Evolutionary conservation across 2,113 vertebrate genomes (phyloP).

Genomic region (Pteronura brasiliensis): DNA sequence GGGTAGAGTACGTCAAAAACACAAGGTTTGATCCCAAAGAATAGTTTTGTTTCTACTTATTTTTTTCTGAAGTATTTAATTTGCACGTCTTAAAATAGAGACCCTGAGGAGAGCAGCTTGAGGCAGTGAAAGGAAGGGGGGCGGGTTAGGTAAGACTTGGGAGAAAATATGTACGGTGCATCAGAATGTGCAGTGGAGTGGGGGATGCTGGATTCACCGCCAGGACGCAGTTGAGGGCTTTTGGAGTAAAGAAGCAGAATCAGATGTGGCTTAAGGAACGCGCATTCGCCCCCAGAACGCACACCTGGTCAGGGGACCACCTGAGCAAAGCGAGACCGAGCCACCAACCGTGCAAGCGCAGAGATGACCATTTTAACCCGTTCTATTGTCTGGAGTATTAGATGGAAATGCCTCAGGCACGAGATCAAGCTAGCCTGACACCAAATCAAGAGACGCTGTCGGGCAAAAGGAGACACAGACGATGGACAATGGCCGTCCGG

Average conservation of each 20-base stretch:
- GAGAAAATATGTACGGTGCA: slow-evolving; percentile 46
- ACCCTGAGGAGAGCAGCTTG: slow-evolving; percentile 59
- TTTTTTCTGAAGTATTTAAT: slow-evolving; percentile 57
- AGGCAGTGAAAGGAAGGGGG: slow-evolving; percentile 35
- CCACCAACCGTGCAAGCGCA: not conserved
- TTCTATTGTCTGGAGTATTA: slow-evolving; percentile 63
- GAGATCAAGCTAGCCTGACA: not conserved
- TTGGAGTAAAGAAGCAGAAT: not conserved
- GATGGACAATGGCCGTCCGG: not conserved
- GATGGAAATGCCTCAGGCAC: slow-evolving; percentile 28
- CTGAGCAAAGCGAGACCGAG: not conserved
- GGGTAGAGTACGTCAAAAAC: not conserved
- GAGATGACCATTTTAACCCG: slow-evolving; percentile 40
- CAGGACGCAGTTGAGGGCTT: not conserved
- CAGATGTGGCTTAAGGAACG: not conserved
- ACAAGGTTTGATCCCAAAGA: slow-evolving; percentile 46
- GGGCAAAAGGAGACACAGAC: not conserved
- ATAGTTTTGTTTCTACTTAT: slow-evolving; percentile 37
- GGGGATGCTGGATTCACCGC: not conserved
- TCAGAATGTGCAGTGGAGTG: not conserved
- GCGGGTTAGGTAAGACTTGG: slow-evolving; percentile 53
- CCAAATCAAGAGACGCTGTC: not conserved
- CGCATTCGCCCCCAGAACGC: not conserved
- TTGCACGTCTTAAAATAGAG: slow-evolving; percentile 70
- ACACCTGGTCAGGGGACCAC: slow-evolving; percentile 34